Evolutionary conservation across 1,140 invertebrate species (phyloP).

Genomic region (Drosophila sproati): DNA sequence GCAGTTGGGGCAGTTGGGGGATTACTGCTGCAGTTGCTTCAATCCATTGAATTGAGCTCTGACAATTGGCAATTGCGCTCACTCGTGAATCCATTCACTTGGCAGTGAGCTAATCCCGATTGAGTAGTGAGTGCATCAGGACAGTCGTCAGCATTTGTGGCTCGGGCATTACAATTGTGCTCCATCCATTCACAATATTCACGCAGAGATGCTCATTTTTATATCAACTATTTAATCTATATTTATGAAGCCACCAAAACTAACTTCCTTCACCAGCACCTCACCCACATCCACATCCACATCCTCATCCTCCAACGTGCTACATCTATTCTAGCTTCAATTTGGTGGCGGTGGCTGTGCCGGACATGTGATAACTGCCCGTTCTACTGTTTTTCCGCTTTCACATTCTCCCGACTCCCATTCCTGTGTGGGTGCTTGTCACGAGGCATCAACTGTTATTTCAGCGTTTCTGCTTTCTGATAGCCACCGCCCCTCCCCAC

Average conservation of each 20-base stretch:
- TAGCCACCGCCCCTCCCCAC: background rate
- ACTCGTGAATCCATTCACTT: slow-evolving; percentile 13
- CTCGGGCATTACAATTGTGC: slow-evolving; percentile 19
- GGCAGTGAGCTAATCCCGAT: background rate
- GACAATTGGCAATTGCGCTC: background rate
- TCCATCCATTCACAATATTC: background rate
- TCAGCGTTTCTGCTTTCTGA: slow-evolving; percentile 18
- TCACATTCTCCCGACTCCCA: background rate
- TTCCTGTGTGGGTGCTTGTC: slow-evolving; percentile 41
- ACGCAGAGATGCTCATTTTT: background rate
- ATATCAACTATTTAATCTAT: slow-evolving; percentile 59
- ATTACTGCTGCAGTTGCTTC: no score
- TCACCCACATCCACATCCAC: no score
- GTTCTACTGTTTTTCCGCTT: no score
- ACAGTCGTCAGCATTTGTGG: slow-evolving; percentile 2
- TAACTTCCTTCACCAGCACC: background rate
- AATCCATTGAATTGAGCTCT: no score
- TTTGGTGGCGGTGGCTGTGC: background rate
- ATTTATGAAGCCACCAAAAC: slow-evolving; percentile 60
- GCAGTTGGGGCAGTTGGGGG: no score
- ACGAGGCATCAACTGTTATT: slow-evolving; percentile 67
- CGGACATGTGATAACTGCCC: no score
- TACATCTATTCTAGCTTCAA: background rate
- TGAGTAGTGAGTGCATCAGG: background rate
- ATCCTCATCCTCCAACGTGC: background rate